Percentiles rank a stretch among this genome's conserved stretches.
Conservation (phyloP, 2,113 vertebrate genomes). For the Ctenodactylus gundi region DNA sequence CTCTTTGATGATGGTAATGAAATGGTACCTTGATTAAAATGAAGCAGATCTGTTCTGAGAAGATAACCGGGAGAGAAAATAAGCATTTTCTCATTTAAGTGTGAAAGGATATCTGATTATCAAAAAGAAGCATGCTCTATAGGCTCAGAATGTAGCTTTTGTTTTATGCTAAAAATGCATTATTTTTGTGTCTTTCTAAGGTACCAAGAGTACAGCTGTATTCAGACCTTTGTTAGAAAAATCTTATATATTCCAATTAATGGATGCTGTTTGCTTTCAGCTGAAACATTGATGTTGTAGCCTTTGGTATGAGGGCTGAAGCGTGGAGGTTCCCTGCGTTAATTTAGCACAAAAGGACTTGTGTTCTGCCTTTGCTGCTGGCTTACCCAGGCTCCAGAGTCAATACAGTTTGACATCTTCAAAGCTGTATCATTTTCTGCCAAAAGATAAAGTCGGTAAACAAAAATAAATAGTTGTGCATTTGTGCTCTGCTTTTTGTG, state of each 20-base stretch:
- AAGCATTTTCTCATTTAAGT: constrained; percentile 52
- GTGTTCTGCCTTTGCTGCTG: background rate
- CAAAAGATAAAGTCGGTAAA: constrained; percentile 36
- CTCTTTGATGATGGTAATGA: constrained; percentile 23
- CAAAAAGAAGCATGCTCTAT: background rate
- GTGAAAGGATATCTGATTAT: constrained; percentile 4
- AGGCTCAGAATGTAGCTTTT: background rate
- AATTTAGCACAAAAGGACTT: background rate
- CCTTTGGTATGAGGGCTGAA: background rate
- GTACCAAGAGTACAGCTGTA: background rate
- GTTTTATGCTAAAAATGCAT: constrained; percentile 44
- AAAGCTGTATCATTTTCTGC: constrained; percentile 27
- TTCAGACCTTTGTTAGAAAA: constrained; percentile 36
- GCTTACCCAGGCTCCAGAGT: background rate
- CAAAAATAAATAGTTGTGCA: background rate
- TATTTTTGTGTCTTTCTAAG: constrained; percentile 19
- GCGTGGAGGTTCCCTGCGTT: background rate
- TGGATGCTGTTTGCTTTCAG: background rate
- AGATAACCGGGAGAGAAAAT: constrained; percentile 27
- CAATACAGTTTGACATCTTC: constrained; percentile 12
- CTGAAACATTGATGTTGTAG: background rate
- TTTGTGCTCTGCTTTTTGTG: background rate
- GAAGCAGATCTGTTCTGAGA: constrained; percentile 43
- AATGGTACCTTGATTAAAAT: constrained; percentile 50
- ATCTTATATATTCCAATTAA: background rate